Evolutionary conservation across 2,888 invertebrate genomes (phyloP).

Genomic region (Caenorhabditis sulstoni): DNA sequence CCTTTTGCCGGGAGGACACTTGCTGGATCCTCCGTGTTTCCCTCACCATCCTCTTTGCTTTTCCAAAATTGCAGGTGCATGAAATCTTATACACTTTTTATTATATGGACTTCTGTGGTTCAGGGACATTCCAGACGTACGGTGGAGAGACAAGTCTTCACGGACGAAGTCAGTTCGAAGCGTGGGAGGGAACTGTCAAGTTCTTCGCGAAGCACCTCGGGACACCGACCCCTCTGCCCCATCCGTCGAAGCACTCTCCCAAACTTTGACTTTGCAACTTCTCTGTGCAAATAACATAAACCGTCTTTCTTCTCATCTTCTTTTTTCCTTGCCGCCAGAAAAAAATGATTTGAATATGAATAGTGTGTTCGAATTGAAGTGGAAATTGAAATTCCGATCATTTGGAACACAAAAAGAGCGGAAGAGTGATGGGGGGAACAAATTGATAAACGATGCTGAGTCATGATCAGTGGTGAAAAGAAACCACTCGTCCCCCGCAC

Average conservation of each 20-base stretch:
- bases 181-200: slow-evolving; percentile 50
- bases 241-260: slow-evolving; percentile 36
- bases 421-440: slow-evolving; percentile 31
- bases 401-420: slow-evolving; percentile 51
- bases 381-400: slow-evolving; percentile 45
- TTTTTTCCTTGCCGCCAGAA: slow-evolving; percentile 2
- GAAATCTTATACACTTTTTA: background rate
- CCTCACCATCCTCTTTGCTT: slow-evolving; percentile 44
- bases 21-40: slow-evolving; percentile 56
- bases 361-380: slow-evolving; percentile 36
- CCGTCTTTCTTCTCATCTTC: slow-evolving; percentile 9
- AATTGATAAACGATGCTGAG: slow-evolving; percentile 54
- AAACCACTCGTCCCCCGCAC: slow-evolving; percentile 29
- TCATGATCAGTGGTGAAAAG: slow-evolving; percentile 38
- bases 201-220: slow-evolving; percentile 55
- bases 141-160: slow-evolving; percentile 52
- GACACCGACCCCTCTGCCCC: slow-evolving; percentile 40
- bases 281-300: slow-evolving; percentile 39
- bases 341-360: slow-evolving; percentile 58
- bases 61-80: slow-evolving; percentile 43
- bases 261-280: slow-evolving; percentile 53
- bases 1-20: slow-evolving; percentile 46
- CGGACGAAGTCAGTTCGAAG: slow-evolving; percentile 46
- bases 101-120: too few relatives aligned
- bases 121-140: slow-evolving; percentile 50